Conservation (phyloP, 2,113 vertebrate genomes). For the Mesocricetus auratus region DNA sequence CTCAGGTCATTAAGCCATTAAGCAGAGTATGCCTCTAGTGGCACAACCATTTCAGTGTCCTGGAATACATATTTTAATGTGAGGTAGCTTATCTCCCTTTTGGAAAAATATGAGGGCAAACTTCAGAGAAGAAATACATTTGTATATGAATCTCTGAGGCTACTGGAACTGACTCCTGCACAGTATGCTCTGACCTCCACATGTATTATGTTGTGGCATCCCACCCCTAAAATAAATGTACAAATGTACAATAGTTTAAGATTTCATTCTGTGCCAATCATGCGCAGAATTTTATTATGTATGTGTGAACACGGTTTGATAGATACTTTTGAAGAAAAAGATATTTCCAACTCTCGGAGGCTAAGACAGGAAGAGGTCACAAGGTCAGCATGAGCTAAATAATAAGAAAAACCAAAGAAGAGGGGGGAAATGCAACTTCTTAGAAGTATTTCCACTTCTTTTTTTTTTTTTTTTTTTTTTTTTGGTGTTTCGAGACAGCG, state of each 20-base stretch:
- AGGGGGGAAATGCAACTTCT: background rate
- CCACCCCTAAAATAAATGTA: background rate
- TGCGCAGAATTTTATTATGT: background rate
- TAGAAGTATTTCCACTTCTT: constrained; percentile 26
- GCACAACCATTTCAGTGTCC: background rate
- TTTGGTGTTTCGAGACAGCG: no score
- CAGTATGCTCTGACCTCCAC: background rate
- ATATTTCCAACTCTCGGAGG: background rate
- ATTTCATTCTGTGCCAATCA: background rate
- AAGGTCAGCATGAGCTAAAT: background rate
- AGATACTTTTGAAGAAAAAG: background rate
- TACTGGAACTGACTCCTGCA: background rate
- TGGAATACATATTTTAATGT: background rate
- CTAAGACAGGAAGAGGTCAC: background rate
- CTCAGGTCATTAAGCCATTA: no score
- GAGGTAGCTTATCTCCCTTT: background rate
- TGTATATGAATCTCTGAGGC: no score
- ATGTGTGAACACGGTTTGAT: background rate
- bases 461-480: no score
- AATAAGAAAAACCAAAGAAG: background rate
- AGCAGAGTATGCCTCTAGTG: background rate
- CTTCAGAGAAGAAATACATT: background rate
- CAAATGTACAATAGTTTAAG: background rate
- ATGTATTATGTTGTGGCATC: background rate
- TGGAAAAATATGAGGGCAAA: background rate